Conservation (phyloP, 1,140 invertebrate genomes). For the Chlorops oryzae region DNA sequence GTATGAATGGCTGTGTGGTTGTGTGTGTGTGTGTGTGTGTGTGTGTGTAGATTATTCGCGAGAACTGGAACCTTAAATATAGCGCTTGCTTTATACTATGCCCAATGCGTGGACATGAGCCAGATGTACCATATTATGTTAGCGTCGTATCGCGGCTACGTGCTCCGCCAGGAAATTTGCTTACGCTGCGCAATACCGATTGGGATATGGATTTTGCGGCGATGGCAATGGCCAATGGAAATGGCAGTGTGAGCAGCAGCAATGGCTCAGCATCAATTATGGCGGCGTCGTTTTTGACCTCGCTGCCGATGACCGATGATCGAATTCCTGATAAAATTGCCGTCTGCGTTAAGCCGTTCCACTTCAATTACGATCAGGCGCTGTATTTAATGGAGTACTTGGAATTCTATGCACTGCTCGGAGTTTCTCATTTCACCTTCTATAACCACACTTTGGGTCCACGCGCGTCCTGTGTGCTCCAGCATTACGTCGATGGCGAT, state of each 20-base stretch:
- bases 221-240: constrained; percentile 11
- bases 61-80: constrained; percentile 92
- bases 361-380: constrained; percentile 79
- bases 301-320: constrained; percentile 21
- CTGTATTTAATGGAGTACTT: constrained; percentile 86
- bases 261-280: not conserved
- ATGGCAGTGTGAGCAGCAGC: not conserved
- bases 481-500: constrained; percentile 57
- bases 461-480: constrained; percentile 69
- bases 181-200: constrained; percentile 53
- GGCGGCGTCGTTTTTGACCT: constrained; percentile 6
- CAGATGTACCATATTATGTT: constrained; percentile 60
- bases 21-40: too few species aligned
- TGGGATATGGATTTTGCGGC: constrained; percentile 42
- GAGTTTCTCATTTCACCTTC: constrained; percentile 82
- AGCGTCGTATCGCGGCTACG: constrained; percentile 60
- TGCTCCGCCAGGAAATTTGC: constrained; percentile 58
- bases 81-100: constrained; percentile 86
- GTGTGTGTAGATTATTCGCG: constrained; percentile 73
- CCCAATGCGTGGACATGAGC: constrained; percentile 56
- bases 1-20: too few species aligned
- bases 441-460: constrained; percentile 85
- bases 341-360: constrained; percentile 90
- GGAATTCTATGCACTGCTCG: constrained; percentile 80
- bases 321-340: constrained; percentile 59